Evolutionary conservation across 1,140 invertebrate genomes (phyloP).

Genomic region (Pomacea maculata): DNA sequence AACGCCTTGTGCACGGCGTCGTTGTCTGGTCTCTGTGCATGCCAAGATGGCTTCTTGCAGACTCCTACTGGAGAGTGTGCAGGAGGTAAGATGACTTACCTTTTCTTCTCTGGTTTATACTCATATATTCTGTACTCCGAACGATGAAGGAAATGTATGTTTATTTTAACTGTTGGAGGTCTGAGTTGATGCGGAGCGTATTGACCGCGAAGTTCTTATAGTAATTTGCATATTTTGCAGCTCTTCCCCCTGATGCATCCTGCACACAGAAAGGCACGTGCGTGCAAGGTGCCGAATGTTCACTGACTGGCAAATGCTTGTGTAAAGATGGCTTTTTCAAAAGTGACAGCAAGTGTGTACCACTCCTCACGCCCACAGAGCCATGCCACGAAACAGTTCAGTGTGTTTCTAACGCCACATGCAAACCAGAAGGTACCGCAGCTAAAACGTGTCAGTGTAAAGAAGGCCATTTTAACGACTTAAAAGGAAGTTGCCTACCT

Average conservation of each 20-base stretch:
- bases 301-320: conserved; percentile 10
- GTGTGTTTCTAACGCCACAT: conserved; percentile 18
- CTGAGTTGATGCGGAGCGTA: too few species aligned
- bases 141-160: too few species aligned
- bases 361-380: background rate
- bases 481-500: conserved; percentile 1
- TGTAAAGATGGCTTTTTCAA: conserved; percentile 25
- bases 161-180: too few species aligned
- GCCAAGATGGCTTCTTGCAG: conserved; percentile 13
- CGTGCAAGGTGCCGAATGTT: conserved; percentile 24
- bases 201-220: background rate
- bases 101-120: too few species aligned
- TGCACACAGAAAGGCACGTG: conserved; percentile 27
- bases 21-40: conserved; percentile 19
- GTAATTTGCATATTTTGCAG: background rate
- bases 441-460: background rate
- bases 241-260: background rate
- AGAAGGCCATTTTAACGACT: conserved; percentile 10
- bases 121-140: background rate
- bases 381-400: conserved; percentile 20
- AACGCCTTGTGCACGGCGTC: conserved; percentile 26
- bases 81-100: background rate
- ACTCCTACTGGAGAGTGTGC: conserved; percentile 10
- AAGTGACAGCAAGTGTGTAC: conserved; percentile 9
- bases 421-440: background rate